Percentiles rank a stretch among this genome's conserved stretches.
These are phyloP conservation scores for Mythimna albipuncta DNA, from an alignment of 2,888 invertebrate genomes.

Conservation along the genomic window DNA sequence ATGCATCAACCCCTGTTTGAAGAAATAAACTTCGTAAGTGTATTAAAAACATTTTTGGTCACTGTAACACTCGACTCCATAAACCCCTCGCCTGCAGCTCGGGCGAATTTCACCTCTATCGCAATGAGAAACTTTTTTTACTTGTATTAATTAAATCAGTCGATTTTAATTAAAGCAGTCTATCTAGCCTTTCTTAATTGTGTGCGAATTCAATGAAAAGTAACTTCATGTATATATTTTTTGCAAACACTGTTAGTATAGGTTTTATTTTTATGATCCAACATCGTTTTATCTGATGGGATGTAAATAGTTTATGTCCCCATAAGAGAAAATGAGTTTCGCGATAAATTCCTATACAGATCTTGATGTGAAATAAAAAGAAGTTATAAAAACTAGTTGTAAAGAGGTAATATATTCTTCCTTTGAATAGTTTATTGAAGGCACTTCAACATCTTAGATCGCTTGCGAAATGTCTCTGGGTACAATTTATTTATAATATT, in stretches of 20 bases:
- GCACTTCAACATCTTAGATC: conserved; percentile 12
- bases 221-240: too few relatives aligned
- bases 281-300: conserved; percentile 32
- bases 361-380: conserved; percentile 47
- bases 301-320: conserved; percentile 53
- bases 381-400: conserved; percentile 41
- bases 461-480: not conserved
- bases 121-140: too few relatives aligned
- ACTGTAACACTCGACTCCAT: too few relatives aligned
- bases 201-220: too few relatives aligned
- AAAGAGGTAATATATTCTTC: conserved; percentile 30
- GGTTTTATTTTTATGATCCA: conserved; percentile 14
- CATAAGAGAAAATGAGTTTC: conserved; percentile 44
- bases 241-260: not conserved
- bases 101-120: too few relatives aligned
- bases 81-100: too few relatives aligned
- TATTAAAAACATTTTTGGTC: too few relatives aligned
- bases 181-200: too few relatives aligned
- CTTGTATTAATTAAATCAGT: too few relatives aligned
- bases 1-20: too few relatives aligned
- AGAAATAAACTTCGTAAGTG: too few relatives aligned
- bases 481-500: too few relatives aligned
- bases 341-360: conserved; percentile 31
- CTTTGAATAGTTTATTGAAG: conserved; percentile 19
- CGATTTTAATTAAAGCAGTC: not conserved